These are phyloP conservation scores for Illadopsis cleaveri DNA, from an alignment of 2,113 vertebrate species.

Conservation along the genomic window DNA sequence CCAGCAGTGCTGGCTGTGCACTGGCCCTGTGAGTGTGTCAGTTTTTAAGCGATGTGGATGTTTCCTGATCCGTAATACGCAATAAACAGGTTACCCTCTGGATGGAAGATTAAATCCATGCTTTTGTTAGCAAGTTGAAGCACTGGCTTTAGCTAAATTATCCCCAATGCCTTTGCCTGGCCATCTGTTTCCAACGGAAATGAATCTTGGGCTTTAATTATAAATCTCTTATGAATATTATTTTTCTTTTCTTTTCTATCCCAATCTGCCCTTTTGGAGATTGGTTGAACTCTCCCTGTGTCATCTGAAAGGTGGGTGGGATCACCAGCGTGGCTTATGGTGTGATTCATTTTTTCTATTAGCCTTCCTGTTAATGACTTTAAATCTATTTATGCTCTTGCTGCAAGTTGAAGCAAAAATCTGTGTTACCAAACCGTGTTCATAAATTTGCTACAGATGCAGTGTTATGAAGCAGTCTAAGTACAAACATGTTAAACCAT, in stretches of 20 bases:
- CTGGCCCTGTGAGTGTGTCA: background rate
- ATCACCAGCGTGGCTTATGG: background rate
- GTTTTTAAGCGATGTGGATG: background rate
- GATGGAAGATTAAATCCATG: background rate
- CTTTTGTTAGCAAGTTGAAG: slow-evolving; percentile 41
- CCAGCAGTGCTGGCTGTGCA: background rate
- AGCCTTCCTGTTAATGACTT: background rate
- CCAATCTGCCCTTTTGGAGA: background rate
- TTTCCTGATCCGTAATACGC: background rate
- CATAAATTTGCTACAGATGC: background rate
- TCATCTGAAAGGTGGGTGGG: background rate
- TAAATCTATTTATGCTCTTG: background rate
- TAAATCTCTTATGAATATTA: slow-evolving; percentile 37
- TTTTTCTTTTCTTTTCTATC: slow-evolving; percentile 5
- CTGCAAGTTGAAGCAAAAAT: slow-evolving; percentile 27
- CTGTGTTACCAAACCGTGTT: background rate
- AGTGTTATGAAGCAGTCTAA: background rate
- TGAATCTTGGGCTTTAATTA: slow-evolving; percentile 31
- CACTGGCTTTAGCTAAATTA: slow-evolving; percentile 46
- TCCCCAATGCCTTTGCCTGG: slow-evolving; percentile 5
- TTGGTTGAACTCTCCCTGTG: background rate
- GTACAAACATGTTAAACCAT: slow-evolving; percentile 26
- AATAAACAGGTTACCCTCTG: background rate
- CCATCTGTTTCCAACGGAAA: slow-evolving; percentile 47
- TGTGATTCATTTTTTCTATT: background rate